These are phyloP conservation scores for Anser cygnoides DNA, from an alignment of 2,113 vertebrate species.

Conservation along the genomic window DNA sequence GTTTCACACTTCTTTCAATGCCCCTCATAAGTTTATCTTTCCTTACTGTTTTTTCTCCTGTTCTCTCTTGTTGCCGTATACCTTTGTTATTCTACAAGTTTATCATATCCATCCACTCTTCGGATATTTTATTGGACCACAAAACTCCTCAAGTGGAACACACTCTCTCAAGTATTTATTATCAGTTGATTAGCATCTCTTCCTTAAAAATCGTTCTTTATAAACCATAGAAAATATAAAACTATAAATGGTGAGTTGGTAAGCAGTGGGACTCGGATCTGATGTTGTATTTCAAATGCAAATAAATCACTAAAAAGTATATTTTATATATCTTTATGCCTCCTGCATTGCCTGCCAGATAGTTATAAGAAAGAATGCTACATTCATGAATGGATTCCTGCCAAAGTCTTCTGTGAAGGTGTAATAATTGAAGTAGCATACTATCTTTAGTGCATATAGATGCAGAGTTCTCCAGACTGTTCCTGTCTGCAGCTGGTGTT, in stretches of 20 bases:
- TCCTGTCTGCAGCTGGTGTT: not conserved
- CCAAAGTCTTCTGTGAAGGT: not conserved
- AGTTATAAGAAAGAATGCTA: not conserved
- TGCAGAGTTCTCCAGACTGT: not conserved
- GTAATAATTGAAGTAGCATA: not conserved
- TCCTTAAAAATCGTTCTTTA: not conserved
- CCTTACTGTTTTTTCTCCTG: not conserved
- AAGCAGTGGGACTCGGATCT: not conserved
- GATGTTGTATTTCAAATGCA: not conserved
- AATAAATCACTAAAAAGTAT: not conserved
- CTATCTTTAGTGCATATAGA: not conserved
- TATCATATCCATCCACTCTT: not conserved
- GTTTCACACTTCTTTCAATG: not conserved
- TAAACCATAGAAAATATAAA: not conserved
- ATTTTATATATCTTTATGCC: not conserved
- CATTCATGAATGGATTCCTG: not conserved
- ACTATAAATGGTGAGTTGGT: not conserved
- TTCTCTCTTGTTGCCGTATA: not conserved
- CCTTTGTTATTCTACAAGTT: not conserved
- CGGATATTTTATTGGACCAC: not conserved
- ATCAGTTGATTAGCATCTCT: not conserved
- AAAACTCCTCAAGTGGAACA: not conserved
- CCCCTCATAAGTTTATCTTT: not conserved
- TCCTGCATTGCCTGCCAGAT: not conserved
- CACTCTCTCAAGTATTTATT: not conserved